Evolutionary conservation across 2,888 invertebrate genomes (phyloP), one percentile per base, ranked within the genome.

Genomic region (Mythimna pallens): DNA sequence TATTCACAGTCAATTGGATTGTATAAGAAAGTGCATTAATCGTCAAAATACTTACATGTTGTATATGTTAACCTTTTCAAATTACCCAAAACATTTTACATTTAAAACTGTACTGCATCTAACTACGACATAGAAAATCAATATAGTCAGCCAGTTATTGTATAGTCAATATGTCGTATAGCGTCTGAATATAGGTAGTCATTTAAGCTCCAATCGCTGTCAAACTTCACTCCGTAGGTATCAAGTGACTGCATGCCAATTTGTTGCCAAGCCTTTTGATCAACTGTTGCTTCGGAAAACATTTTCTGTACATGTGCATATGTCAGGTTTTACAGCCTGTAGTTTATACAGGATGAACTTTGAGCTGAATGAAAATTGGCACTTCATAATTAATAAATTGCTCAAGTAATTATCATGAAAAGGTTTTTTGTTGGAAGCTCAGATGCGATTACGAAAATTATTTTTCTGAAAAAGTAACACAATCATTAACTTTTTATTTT

Each of bases 211-310:
- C 77, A 40, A 50, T 34, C 25, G 17, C 47, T 47, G 34, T 61
- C 47, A 67, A 61, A 76, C 54, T 47, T 20, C 69, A 47, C 20
- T 40, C 14, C 36, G 8, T 25, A 25, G 25, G 25, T 57, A 47
- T 77, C 54, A 47, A 76, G 40, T 36, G 54, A 40, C 22, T 61
- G 17, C n/a, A 47, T 61, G 30, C 30, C 61, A 69, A 61, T 61
- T 69, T 68, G 47, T 69, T 36, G 22, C 20, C 17, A 59, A 43
- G 25, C 43, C 36, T 12, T 43, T 40, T 50, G 14, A 77, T 55
- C 20, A 77, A 55, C 12, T 61, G 25, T 47, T 47, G 20, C 47
- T 34, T 55, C 7, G 30, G 34, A n/a, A 61, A 30, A 20, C 4
- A 59, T 54, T 17, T 59, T 67, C 14, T 43, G 2, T 10, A 8